Evolutionary conservation across 2,113 vertebrate species (phyloP).

Genomic region (Prolemur simus): DNA sequence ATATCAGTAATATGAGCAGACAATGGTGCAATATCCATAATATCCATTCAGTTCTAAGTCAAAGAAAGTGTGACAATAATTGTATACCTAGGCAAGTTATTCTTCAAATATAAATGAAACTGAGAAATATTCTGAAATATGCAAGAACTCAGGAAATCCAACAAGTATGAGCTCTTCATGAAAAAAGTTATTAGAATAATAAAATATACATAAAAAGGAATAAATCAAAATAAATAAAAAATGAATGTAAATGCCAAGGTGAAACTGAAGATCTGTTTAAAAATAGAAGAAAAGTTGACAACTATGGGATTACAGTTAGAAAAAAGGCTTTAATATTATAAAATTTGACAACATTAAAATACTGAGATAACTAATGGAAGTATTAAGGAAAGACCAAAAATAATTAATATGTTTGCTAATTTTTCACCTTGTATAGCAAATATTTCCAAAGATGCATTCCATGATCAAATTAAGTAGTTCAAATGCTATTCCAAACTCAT

Average conservation of each 20-base stretch:
- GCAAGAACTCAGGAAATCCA: conserved; percentile 43
- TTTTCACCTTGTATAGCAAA: not conserved
- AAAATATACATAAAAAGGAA: conserved; percentile 32
- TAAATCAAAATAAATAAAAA: conserved; percentile 56
- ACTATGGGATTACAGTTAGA: not conserved
- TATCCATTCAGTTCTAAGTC: not conserved
- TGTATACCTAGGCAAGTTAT: not conserved
- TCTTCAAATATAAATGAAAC: not conserved
- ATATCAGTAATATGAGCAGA: not conserved
- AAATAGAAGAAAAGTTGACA: conserved; percentile 42
- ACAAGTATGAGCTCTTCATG: not conserved
- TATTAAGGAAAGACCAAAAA: not conserved
- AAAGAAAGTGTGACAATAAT: not conserved
- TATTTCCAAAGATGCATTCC: not conserved
- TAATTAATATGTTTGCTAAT: not conserved
- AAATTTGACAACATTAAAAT: conserved; percentile 44
- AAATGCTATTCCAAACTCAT: conserved; percentile 7
- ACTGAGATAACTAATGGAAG: conserved; percentile 1
- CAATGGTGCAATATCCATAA: not conserved
- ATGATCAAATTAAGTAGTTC: not conserved
- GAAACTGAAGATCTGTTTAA: conserved; percentile 34
- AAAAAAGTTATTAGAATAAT: conserved; percentile 46
- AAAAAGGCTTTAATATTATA: not conserved
- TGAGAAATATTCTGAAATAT: conserved; percentile 43
- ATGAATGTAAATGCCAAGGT: conserved; percentile 14